Base-by-base conservation (phyloP, 2,113 vertebrate genomes). In the Dasypus novemcinctus region DNA sequence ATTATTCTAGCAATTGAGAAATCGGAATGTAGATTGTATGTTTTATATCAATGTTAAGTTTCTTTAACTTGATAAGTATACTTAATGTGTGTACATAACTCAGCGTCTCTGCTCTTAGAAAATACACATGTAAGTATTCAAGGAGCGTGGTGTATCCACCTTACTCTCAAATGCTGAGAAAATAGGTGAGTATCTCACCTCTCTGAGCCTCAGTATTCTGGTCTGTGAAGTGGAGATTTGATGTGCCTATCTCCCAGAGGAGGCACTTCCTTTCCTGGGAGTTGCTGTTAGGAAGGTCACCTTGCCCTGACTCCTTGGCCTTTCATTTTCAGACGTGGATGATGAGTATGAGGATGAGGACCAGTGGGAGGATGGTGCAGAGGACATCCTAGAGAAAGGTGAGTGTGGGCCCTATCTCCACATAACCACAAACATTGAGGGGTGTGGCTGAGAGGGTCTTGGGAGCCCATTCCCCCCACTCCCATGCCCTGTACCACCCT, bases 271-370 rank as follows among this genome's bases (percentile, higher is more conserved):
- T 36, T 52, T 52, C 27, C 49, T n/a, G n/a, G 64, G 71, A 84
- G 31, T 71, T 69, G n/a, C 7, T 36, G 17, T 78, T 0, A 3
- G 0, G 49, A 78, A 75, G 33, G 71, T 79, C 43, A 11, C 12
- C 68, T 72, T 82, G 21, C 54, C 1, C 81, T 92, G 57, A 95
- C 31, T 2, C 0, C 78, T 21, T 27, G 46, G 49, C 57, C 14
- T 92, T 85, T 17, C 43, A 14, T 76, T 71, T 94, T 6, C 83
- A 99, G 99, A 99, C 89, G 99, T 99, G 91, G 99, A 99, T 0
- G 99, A 99, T 71, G 99, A 99, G 93, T 99, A 99, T n/a, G 99
- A 99, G 90, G 99, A 99, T 0, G 99, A 99, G 72, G 99, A 99
- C 87, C 99, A 99, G 66, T 99, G 99, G 99, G 99, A 99, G 69